Evolutionary conservation across 2,888 invertebrate genomes (phyloP).

Genomic region (Deilephila porcellus): DNA sequence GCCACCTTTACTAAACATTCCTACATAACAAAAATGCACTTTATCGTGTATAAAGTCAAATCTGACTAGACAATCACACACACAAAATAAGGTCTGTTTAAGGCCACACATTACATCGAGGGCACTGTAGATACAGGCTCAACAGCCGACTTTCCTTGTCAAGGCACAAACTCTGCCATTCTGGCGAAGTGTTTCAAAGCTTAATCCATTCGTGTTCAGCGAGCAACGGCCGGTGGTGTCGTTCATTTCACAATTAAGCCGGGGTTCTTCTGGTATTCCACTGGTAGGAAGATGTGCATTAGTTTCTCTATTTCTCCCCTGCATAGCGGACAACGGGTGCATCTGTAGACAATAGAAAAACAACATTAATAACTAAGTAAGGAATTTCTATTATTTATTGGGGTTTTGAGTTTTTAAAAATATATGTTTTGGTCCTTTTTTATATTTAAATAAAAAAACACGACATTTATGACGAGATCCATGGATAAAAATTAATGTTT

Average conservation of each 20-base stretch:
- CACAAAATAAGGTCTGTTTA: conserved; percentile 46
- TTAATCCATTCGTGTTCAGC: conserved; percentile 41
- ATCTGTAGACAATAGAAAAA: conserved; percentile 67
- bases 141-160: conserved; percentile 23
- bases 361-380: neutral
- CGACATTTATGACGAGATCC: no score
- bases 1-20: conserved; percentile 44
- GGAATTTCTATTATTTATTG: no score
- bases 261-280: conserved; percentile 77
- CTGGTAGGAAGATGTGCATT: conserved; percentile 89
- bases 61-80: conserved; percentile 78
- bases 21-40: conserved; percentile 55
- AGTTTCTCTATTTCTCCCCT: conserved; percentile 88
- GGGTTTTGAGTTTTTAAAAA: no score
- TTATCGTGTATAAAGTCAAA: conserved; percentile 51
- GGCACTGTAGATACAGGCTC: neutral
- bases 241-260: conserved; percentile 73
- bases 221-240: conserved; percentile 35
- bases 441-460: no score
- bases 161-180: conserved; percentile 24
- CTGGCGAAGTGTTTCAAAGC: conserved; percentile 28
- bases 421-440: no score
- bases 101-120: conserved; percentile 25
- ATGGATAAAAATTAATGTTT: no score
- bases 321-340: conserved; percentile 91